Conservation (phyloP, 2,797 vertebrate genomes). For the Jordanella pulchra region DNA sequence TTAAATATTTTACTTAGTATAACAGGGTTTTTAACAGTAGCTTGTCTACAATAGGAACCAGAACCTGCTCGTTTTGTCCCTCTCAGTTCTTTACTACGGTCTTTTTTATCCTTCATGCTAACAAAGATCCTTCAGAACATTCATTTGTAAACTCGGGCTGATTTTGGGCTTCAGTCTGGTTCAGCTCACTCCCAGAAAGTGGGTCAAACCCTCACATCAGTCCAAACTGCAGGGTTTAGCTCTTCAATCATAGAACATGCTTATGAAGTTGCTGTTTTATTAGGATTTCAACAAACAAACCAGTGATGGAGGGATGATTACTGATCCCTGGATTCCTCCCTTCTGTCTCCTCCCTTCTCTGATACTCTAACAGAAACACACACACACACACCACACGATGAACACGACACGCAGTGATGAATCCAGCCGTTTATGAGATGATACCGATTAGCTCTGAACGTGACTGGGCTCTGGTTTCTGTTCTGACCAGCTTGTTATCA, state of each 20-base stretch:
- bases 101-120: not conserved
- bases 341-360: slow-evolving; percentile 69
- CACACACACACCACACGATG: slow-evolving; percentile 33
- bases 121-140: not conserved
- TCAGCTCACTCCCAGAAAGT: not conserved
- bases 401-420: slow-evolving; percentile 25
- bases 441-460: slow-evolving; percentile 4
- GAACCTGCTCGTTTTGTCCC: not conserved
- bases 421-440: slow-evolving; percentile 13
- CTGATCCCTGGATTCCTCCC: slow-evolving; percentile 67
- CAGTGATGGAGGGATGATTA: slow-evolving; percentile 67
- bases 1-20: not conserved
- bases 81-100: not conserved
- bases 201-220: too few species aligned
- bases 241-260: not conserved
- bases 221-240: not conserved
- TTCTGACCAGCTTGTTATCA: not conserved
- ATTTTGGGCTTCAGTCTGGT: not conserved
- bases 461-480: slow-evolving; percentile 3
- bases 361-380: slow-evolving; percentile 72
- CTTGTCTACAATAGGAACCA: not conserved
- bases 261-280: not conserved
- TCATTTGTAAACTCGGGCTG: not conserved
- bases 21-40: not conserved
- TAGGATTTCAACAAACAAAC: slow-evolving; percentile 48